Evolutionary conservation across 2,888 invertebrate species (phyloP), one percentile per base, ranked within the genome.

Genomic region (Ptychoptera albimana): DNA sequence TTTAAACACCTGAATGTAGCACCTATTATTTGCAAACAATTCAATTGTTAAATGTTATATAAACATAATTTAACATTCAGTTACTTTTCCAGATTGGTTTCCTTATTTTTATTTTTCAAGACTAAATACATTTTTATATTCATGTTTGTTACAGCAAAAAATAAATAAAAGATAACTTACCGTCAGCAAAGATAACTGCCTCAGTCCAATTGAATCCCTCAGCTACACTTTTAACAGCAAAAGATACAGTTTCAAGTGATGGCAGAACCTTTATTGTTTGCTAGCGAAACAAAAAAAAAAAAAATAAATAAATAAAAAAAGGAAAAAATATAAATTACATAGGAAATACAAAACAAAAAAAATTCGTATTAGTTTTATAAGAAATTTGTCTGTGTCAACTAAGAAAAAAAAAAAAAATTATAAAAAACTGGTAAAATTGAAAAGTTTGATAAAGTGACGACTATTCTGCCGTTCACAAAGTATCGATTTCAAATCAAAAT

Each of bases 161-260:
- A 23, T 23, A 32, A 3, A 32, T 7, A 32, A 8, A 32, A 32
- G 36, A 38, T 37, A 36, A 60, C 64, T 62, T 59, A 66, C 65
- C 65, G 47, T 63, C 59, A 49, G 64, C 64, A 51, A 61, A 58
- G 53, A 66, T 64, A 54, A 60, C 59, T 50, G 61, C 64, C 53
- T 65, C 60, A 46, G 63, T 60, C 66, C 65, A 66, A 60, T 66
- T 65, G 51, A 65, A 56, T 55, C 66, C 65, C 44, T 58, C 57
- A 48, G 64, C 59, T 49, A 65, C 60, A 51, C 66, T 65, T 49
- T 60, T 57, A 37, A 66, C 60, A 45, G 65, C 65, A 55, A 59
- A 60, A 46, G 65, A 63, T 56, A 65, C 60, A 47, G 60, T 61
- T 51, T 65, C 65, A 48, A 60, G 62, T 46, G 66, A 66, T 53